A percentile compares a stretch with the other conserved stretches of the same genome.
phyloP scores from a whole-genome alignment of 2,888 invertebrate species.

The Andrena bucephala region DNA sequence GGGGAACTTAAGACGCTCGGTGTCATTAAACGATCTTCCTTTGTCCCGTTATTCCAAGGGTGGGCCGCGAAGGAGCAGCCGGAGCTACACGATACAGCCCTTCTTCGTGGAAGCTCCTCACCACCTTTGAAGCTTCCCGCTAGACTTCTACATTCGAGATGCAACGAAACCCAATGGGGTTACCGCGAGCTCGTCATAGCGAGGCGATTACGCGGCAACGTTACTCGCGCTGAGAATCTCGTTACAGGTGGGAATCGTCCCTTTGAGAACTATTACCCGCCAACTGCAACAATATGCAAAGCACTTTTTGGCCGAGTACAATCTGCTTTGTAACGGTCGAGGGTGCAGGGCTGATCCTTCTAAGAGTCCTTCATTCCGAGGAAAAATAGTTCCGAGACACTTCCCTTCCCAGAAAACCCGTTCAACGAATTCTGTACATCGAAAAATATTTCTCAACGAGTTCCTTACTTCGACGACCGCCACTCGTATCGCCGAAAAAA shows the following conservation, averaged over 20 bases:
- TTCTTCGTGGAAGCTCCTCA: neutral
- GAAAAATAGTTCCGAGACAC: neutral
- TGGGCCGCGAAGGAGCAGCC: constrained; percentile 23
- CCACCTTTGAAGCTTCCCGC: constrained; percentile 32
- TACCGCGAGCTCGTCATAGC: constrained; percentile 8
- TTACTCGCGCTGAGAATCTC: constrained; percentile 12
- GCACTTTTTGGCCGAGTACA: neutral
- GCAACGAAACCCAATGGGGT: constrained; percentile 6
- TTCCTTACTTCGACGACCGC: too few species aligned
- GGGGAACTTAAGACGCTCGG: constrained; percentile 34
- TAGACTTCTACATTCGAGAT: neutral
- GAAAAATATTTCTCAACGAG: too few species aligned
- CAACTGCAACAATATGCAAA: neutral
- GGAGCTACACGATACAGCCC: constrained; percentile 36
- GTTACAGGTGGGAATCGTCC: constrained; percentile 12
- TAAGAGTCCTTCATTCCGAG: too few species aligned
- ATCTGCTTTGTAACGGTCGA: neutral
- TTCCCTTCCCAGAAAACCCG: too few species aligned
- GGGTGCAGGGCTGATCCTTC: neutral
- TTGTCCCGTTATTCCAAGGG: constrained; percentile 30
- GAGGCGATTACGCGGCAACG: constrained; percentile 36
- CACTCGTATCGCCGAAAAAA: too few species aligned
- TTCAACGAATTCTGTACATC: too few species aligned
- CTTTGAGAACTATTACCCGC: constrained; percentile 30
- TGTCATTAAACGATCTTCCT: constrained; percentile 59